phyloP scores from a whole-genome alignment of 2,888 invertebrate genomes.

The Dicyrtoma fusca region DNA sequence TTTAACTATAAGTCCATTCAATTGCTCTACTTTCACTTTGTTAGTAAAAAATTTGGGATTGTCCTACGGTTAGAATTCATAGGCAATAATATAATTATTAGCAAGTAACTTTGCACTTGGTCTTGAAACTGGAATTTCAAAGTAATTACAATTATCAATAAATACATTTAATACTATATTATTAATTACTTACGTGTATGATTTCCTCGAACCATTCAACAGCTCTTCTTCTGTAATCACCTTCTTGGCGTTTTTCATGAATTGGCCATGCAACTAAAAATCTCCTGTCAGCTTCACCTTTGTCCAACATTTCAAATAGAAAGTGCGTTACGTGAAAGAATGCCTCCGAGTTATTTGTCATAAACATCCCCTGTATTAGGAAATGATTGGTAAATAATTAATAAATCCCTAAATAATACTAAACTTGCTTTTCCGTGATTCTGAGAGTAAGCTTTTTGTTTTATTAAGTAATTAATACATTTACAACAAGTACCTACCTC shows the following conservation, averaged over 20 bases:
- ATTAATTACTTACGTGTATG: not conserved
- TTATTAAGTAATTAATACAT: too few relatives aligned
- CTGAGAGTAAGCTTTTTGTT: too few relatives aligned
- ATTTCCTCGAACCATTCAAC: conserved; percentile 29
- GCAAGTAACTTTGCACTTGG: not conserved
- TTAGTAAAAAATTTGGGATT: conserved; percentile 19
- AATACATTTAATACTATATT: not conserved
- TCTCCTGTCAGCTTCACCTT: not conserved
- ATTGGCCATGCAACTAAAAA: conserved; percentile 34
- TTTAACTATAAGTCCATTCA: conserved; percentile 34
- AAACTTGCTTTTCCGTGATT: too few relatives aligned
- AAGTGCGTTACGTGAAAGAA: conserved; percentile 32
- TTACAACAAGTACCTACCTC: too few relatives aligned
- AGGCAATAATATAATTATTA: not conserved
- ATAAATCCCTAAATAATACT: too few relatives aligned
- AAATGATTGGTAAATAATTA: too few relatives aligned
- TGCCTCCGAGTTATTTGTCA: conserved; percentile 23
- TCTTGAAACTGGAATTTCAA: too few relatives aligned
- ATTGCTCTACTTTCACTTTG: conserved; percentile 19
- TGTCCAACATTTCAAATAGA: conserved; percentile 17
- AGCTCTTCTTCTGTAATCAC: conserved; percentile 15
- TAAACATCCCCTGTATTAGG: conserved; percentile 28
- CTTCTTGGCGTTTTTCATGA: conserved; percentile 29
- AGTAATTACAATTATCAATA: too few relatives aligned
- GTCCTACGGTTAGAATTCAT: conserved; percentile 19